These are phyloP conservation scores for Argentina silus DNA, from an alignment of 2,797 vertebrate genomes.

Conservation along the genomic window DNA sequence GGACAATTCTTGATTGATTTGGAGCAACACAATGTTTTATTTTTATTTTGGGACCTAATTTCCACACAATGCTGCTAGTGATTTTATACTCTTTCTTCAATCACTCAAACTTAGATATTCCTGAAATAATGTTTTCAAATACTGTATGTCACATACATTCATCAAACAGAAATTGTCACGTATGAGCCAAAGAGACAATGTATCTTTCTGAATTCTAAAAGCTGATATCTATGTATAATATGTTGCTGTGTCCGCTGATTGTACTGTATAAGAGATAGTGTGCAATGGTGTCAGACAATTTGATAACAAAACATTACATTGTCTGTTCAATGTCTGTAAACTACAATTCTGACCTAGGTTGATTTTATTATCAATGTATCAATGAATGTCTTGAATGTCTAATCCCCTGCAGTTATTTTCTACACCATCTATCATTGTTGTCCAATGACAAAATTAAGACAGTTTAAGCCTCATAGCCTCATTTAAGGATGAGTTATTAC, in stretches of 20 bases:
- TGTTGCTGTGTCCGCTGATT: background rate
- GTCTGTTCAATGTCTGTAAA: background rate
- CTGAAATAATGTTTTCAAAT: background rate
- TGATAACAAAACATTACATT: background rate
- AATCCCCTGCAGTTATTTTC: background rate
- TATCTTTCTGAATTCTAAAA: background rate
- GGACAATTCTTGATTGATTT: background rate
- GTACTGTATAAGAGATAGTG: slow-evolving; percentile 10
- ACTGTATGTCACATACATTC: background rate
- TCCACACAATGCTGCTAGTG: background rate
- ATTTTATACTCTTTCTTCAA: slow-evolving; percentile 11
- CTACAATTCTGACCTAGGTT: background rate
- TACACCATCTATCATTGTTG: background rate
- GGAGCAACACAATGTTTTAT: background rate
- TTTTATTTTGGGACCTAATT: background rate
- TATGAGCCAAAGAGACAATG: slow-evolving; percentile 24
- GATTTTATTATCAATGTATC: slow-evolving; percentile 7
- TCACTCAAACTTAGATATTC: slow-evolving; percentile 4
- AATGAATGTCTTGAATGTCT: background rate
- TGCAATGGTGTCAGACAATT: slow-evolving; percentile 18
- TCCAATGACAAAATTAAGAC: background rate
- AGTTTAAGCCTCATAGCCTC: background rate
- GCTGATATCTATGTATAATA: background rate
- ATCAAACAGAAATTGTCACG: slow-evolving; percentile 1
- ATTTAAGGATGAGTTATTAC: background rate